Percentiles rank a stretch among this genome's conserved stretches.
These are phyloP conservation scores for Machimus atricapillus DNA, from an alignment of 2,888 invertebrate genomes.

Conservation along the genomic window DNA sequence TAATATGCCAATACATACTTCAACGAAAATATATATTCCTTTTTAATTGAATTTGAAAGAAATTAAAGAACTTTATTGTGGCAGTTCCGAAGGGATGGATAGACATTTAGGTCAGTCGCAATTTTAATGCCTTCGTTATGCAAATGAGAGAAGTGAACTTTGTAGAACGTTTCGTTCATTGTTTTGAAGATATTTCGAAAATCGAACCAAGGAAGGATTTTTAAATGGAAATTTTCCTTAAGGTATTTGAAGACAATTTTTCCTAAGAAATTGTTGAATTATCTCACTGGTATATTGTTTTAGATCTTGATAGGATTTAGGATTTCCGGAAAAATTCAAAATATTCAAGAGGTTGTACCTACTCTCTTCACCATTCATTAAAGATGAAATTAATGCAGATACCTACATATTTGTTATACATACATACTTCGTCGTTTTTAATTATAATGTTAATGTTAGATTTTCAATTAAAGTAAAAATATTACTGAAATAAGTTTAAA, in stretches of 20 bases:
- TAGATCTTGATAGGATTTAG: background rate
- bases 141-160: background rate
- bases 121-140: background rate
- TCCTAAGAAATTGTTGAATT: background rate
- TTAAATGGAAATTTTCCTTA: background rate
- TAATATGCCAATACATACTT: background rate
- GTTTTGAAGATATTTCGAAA: background rate
- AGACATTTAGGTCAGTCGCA: background rate
- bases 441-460: background rate
- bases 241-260: background rate
- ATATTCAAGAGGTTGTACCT: background rate
- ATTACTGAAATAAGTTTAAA: no score
- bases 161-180: background rate
- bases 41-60: background rate
- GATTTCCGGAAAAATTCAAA: background rate
- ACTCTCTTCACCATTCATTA: background rate
- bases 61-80: background rate
- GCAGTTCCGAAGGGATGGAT: background rate
- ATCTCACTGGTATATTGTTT: background rate
- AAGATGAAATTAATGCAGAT: background rate
- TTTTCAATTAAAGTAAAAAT: background rate
- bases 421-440: background rate
- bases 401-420: no score
- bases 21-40: background rate
- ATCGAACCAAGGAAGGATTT: background rate